Evolutionary conservation across 2,113 vertebrate species (phyloP), one percentile per base, ranked within the genome.

Genomic region (Rhagologus leucostigma): DNA sequence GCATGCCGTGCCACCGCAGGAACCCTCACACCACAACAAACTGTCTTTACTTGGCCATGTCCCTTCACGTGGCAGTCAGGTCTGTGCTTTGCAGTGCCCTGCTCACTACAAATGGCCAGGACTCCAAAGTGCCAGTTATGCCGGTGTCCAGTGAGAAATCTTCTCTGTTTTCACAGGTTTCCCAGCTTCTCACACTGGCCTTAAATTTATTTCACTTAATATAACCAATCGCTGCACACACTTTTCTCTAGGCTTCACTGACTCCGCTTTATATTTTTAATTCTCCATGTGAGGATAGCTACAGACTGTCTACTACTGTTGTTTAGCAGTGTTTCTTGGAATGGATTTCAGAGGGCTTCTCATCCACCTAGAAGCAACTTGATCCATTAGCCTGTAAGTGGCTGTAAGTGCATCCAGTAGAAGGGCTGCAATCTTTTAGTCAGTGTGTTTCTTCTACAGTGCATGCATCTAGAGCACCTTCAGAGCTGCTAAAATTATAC

Each of bases 1-100:
- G n/a, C n/a, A n/a, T n/a, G n/a, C n/a, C n/a, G n/a, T n/a, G n/a
- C n/a, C n/a, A n/a, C n/a, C n/a, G n/a, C n/a, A n/a, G n/a, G n/a
- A n/a, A n/a, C n/a, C n/a, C n/a, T n/a, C n/a, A n/a, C n/a, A n/a
- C n/a, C n/a, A n/a, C n/a, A n/a, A n/a, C n/a, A n/a, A n/a, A n/a
- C 6, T 53, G 35, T 42, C 21, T 13, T 49, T 63, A n/a, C 20
- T 27, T 87, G 32, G 39, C 11, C 24, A 7, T 0, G 0, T 68
- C 24, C 8, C 27, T 73, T 69, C 7, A 8, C 26, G n/a, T 4
- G 10, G 19, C 65, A 71, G 10, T 44, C 13, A 68, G 27, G 46
- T 29, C 30, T 59, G 22, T 44, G 46, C 39, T 69, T 68, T 84
- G 33, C n/a, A 42, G 50, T 17, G 30, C 16, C 35, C 46, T 73